Conservation (phyloP, 1,140 invertebrate species). For the Orius laevigatus region DNA sequence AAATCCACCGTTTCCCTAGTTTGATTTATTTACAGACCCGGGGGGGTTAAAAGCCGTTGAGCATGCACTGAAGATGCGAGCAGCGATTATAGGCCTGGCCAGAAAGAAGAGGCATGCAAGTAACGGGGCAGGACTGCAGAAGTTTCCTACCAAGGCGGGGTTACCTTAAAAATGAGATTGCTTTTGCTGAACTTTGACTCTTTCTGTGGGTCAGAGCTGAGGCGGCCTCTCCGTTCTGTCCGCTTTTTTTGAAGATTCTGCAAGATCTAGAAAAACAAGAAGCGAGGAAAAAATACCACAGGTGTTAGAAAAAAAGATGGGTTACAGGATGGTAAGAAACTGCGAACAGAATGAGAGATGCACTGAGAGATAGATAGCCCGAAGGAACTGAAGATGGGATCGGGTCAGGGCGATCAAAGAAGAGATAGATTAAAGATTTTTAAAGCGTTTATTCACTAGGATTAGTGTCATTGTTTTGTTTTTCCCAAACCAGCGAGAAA, state of each 20-base stretch:
- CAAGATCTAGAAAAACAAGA: slow-evolving; percentile 72
- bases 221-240: slow-evolving; percentile 81
- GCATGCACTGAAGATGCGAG: slow-evolving; percentile 12
- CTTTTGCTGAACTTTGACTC: slow-evolving; percentile 78
- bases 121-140: slow-evolving; percentile 5
- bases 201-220: slow-evolving; percentile 71
- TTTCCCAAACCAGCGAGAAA: no score
- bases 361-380: slow-evolving; percentile 13
- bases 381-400: no score
- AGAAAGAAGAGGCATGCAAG: slow-evolving; percentile 12
- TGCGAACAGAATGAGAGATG: slow-evolving; percentile 14
- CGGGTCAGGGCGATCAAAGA: no score
- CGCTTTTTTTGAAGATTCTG: slow-evolving; percentile 93
- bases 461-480: no score
- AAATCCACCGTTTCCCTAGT: no score
- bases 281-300: slow-evolving; percentile 22
- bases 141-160: slow-evolving; percentile 25
- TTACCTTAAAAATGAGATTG: slow-evolving; percentile 94
- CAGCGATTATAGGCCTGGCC: slow-evolving; percentile 5
- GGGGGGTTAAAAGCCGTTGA: slow-evolving; percentile 1
- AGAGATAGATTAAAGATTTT: no score
- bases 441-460: no score
- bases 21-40: no score
- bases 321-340: slow-evolving; percentile 1
- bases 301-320: slow-evolving; percentile 27